Evolutionary conservation across 2,113 vertebrate species (phyloP).

Genomic region (Danionella cerebrum): DNA sequence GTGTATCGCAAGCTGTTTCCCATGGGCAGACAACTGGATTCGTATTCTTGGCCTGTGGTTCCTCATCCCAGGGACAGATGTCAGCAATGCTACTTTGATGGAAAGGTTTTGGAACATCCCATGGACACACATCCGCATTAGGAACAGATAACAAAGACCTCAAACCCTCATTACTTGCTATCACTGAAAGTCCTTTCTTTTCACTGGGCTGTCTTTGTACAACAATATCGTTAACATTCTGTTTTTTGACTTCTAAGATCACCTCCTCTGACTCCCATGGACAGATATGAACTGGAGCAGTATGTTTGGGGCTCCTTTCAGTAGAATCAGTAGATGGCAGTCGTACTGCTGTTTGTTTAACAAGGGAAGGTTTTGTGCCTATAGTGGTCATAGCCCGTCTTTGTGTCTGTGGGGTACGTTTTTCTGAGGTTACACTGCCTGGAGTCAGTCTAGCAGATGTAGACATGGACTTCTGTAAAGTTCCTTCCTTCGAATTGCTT

Average conservation of each 20-base stretch:
- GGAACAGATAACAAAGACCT: conserved; percentile 37
- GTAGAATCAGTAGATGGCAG: conserved; percentile 56
- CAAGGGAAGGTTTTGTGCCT: conserved; percentile 57
- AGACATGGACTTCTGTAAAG: conserved; percentile 44
- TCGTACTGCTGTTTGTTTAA: conserved; percentile 62
- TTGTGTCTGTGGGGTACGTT: conserved; percentile 39
- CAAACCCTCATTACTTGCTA: conserved; percentile 48
- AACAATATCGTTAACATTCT: conserved; percentile 47
- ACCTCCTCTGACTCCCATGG: conserved; percentile 52
- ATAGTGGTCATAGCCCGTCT: conserved; percentile 52
- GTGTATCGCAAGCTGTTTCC: conserved; percentile 28
- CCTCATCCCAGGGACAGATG: conserved; percentile 50
- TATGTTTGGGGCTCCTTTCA: conserved; percentile 52
- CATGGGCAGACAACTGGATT: conserved; percentile 15
- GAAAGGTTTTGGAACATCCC: conserved; percentile 46
- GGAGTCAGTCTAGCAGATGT: conserved; percentile 19
- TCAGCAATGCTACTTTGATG: background rate
- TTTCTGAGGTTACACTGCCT: conserved; percentile 45
- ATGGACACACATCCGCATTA: conserved; percentile 55
- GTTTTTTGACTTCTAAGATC: conserved; percentile 41
- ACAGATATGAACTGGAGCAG: conserved; percentile 44
- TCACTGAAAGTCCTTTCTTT: background rate
- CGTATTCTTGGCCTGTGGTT: background rate
- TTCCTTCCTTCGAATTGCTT: conserved; percentile 32
- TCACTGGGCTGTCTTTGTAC: conserved; percentile 49